Base-by-base conservation (phyloP, 2,888 invertebrate genomes). In the Heliconius charithonia region DNA sequence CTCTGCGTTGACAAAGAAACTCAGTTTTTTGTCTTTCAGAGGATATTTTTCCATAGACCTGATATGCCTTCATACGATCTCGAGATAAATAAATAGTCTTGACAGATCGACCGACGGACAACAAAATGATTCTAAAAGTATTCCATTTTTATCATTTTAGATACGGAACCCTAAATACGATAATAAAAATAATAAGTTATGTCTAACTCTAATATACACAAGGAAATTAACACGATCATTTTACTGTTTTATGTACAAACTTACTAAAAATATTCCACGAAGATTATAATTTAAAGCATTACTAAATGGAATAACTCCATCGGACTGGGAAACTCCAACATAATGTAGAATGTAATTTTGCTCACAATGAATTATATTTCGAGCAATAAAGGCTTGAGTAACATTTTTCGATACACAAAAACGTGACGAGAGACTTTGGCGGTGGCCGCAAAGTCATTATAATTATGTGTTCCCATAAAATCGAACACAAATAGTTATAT, bases 351-450 rank as follows among this genome's bases (percentile, higher is more conserved):
- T 80, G 87, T 87, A 93, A 92, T 92, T 88, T 89, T 85, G 83
- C 84, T 88, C 89, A 91, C 91, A 92, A 92, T 89, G 89, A 88
- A 82, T 88, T 89, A 91, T 65, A 72, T 72, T 77, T 65, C 45
- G 90, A 88, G 88, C 85, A 87, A 87, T 89, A 86, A 86, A 87
- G 85, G 83, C 83, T 83, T 87, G 86, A 90, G 87, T 88, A 84
- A 87, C 87, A 87, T 85, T 81, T 81, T 82, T 82, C 80, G 84
- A 85, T 82, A 84, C 81, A 82, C 76, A 81, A 81, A 89, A 88
- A 87, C 92, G 90, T 92, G 92, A 91, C 89, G 82, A 78, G 81
- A 83, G 85, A 83, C 89, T 91, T 90, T 88, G 88, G 86, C 85
- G 88, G 83, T 84, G 83, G 88, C 89, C 87, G 85, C 88, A 88